Evolutionary conservation across 2,113 vertebrate species (phyloP), one percentile per base, ranked within the genome.

Genomic region (Telmatochromis sp.): DNA sequence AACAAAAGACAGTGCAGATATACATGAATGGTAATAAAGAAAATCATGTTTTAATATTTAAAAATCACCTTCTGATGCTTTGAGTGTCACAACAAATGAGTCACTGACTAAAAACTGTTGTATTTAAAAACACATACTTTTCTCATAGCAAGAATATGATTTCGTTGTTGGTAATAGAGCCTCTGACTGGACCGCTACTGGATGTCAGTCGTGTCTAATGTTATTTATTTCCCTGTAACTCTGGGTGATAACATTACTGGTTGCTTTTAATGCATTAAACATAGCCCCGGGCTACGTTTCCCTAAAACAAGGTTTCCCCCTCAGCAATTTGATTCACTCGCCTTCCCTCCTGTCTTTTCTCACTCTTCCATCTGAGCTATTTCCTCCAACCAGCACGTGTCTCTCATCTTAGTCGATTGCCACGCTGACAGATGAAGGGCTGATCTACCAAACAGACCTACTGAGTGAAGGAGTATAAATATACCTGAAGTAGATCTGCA

Each of bases 351-450:
- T 26, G 14, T 75, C 1, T 47, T 7, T 49, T 33, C 33, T 21
- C 40, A 37, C 70, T 19, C 54, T 53, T 49, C 78, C 78, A 54
- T 70, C 84, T 14, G 3, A 47, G 55, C 26, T 31, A 26, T 45
- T 90, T 89, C 54, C 49, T 81, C 68, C 83, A 81, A 19, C 65
- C n/a, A 84, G 75, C 31, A 28, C 40, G 42, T 86, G 14, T 81
- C 88, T 91, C 91, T 88, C 78, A 75, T 88, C 35, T 90, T 47
- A 87, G 90, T 91, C 84, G 45, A 78, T 89, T 86, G 42, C 83
- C 31, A 33, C 40, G 9, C 68, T 87, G 80, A 91, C 89, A 92
- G 83, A 84, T 85, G 45, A 47, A 35, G 13, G 26, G 40, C 40
- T 81, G 60, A 90, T 90, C 70, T 65, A 23, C 23, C 47, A 51